These are phyloP conservation scores for Spongia lamella DNA, from an alignment of 37 sponge, comb jelly and placozoan species.

Conservation along the genomic window DNA sequence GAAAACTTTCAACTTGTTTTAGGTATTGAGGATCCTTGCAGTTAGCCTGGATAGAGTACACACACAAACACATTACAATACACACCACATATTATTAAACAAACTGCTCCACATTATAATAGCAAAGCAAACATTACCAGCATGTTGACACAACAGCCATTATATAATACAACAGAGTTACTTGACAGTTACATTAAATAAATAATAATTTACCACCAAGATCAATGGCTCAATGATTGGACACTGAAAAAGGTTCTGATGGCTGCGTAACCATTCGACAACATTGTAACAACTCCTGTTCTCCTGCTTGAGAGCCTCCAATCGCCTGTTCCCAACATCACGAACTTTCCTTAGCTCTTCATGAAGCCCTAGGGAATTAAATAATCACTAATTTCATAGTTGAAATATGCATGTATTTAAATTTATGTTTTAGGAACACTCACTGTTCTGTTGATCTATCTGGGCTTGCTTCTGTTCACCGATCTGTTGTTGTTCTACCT, in stretches of 20 bases:
- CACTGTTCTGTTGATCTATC: no score
- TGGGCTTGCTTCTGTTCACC: slow-evolving; percentile 4
- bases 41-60: slow-evolving; percentile 24
- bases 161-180: no score
- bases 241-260: slow-evolving; percentile 75
- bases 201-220: slow-evolving; percentile 46
- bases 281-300: slow-evolving; percentile 70
- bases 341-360: slow-evolving; percentile 60
- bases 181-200: no score
- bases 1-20: slow-evolving; percentile 73
- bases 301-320: slow-evolving; percentile 53
- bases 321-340: slow-evolving; percentile 67
- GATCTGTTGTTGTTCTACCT: background rate
- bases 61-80: slow-evolving; percentile 1
- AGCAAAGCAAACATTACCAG: no score
- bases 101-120: no score
- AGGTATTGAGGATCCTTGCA: slow-evolving; percentile 43
- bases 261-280: slow-evolving; percentile 84
- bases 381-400: no score
- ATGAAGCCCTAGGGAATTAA: slow-evolving; percentile 28
- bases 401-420: no score
- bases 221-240: slow-evolving; percentile 85
- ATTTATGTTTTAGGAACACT: no score
- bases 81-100: background rate
- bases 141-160: no score